A percentile compares a stretch with the other conserved stretches of the same genome.
These are phyloP conservation scores for Enteromius afrohamiltoni DNA, from an alignment of 2,797 vertebrate genomes.

Conservation along the genomic window DNA sequence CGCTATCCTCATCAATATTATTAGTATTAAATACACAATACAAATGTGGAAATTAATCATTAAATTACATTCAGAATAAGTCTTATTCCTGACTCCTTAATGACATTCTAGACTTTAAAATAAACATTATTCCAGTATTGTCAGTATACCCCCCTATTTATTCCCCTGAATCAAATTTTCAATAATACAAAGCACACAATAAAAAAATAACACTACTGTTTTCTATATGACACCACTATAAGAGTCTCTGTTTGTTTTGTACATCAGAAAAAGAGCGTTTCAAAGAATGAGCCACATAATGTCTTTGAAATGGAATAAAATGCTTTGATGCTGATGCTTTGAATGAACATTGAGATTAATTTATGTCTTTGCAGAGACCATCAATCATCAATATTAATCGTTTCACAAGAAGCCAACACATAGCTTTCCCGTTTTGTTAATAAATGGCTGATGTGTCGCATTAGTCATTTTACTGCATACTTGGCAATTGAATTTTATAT, in stretches of 20 bases:
- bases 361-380: conserved; percentile 12
- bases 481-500: conserved; percentile 37
- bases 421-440: conserved; percentile 34
- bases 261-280: conserved; percentile 10
- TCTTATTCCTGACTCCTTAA: neutral
- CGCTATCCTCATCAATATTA: neutral
- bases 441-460: conserved; percentile 39
- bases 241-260: neutral
- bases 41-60: neutral
- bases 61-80: neutral
- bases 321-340: conserved; percentile 10
- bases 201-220: neutral
- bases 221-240: conserved; percentile 5
- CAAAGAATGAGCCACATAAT: conserved; percentile 1
- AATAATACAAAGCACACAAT: neutral
- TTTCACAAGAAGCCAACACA: conserved; percentile 32
- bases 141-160: neutral
- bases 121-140: neutral
- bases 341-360: conserved; percentile 26
- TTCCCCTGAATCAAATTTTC: neutral
- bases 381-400: conserved; percentile 37
- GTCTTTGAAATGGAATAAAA: conserved; percentile 23
- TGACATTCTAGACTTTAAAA: neutral
- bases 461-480: conserved; percentile 47
- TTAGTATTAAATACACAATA: neutral